Base-by-base conservation (phyloP, 1,140 invertebrate species). In the Penaeus japonicus region DNA sequence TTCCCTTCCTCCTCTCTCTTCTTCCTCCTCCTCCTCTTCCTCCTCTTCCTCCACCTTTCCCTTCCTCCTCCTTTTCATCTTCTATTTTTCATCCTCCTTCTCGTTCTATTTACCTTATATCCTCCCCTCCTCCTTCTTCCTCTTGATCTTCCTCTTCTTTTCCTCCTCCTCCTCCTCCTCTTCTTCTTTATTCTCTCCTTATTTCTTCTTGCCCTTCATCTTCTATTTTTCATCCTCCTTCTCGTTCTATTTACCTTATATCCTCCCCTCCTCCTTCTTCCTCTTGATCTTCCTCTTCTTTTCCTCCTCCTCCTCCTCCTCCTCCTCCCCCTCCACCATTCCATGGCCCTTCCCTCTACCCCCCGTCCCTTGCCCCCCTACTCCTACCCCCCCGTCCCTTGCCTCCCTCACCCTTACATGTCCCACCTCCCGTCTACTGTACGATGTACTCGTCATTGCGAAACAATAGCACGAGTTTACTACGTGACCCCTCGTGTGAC, bases 31-130 rank as follows among this genome's bases (percentile, higher is more conserved):
- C 17, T 39, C 12, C 27, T 22, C 27, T 20, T 24, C 27, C 22
- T 22, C 65, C 22, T 22, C 32, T 24, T 75, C 12, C 70, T 27
- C 35, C 35, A 20, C 17, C 32, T 10, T 27, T 22, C 22, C 7
- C 22, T 77, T 77, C 73, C 73, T 77, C 73, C 73, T 77, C 73
- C 73, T 77, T 20, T 53, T 79, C 75, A n/a, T 78, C 30, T 70
- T 17, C 15, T 70, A 0, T 30, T 70, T 1, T 17, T 17, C 30
- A 7, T 30, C 30, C 12, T 70, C 30, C 62, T 15, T 4, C 15
- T 70, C n/a, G 15, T 59, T 77, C 27, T 32, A 27, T 77, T 22
- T 77, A 77, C n/a, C 15, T 73, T 1, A 7, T 73, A 17, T 32
- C 18, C 47, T 22, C 15, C 73, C 35, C 27, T 75, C 24, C 39